A percentile compares a stretch with the other conserved stretches of the same genome.
Evolutionary conservation across 2,888 invertebrate species (phyloP).

Genomic region (Drosophila prostipennis): DNA sequence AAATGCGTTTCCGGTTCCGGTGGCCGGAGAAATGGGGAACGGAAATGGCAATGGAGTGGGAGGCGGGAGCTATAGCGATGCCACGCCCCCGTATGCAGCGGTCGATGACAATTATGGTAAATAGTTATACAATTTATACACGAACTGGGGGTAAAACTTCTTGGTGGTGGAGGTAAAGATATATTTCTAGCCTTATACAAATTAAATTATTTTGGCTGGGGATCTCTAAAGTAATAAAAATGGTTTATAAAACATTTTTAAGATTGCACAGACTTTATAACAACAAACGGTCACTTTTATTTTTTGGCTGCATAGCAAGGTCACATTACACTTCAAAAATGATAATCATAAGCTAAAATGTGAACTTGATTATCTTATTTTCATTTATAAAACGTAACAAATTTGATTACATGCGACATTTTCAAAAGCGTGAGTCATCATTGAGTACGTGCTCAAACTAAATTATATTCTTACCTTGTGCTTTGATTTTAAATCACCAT

Average conservation of each 20-base stretch:
- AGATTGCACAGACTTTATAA: too few relatives aligned
- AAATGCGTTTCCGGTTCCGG: constrained; percentile 63
- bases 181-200: too few relatives aligned
- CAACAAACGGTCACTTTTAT: neutral
- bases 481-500: neutral
- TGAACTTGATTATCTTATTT: neutral
- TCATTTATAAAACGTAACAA: neutral
- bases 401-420: neutral
- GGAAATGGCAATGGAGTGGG: constrained; percentile 21
- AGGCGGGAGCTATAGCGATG: constrained; percentile 61
- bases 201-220: too few relatives aligned
- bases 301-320: neutral
- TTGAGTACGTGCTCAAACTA: neutral
- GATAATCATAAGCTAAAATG: neutral
- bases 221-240: too few relatives aligned
- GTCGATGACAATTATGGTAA: constrained; percentile 82
- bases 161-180: too few relatives aligned
- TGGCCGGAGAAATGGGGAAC: constrained; percentile 58
- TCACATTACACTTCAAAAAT: neutral
- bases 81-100: constrained; percentile 80
- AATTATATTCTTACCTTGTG: neutral
- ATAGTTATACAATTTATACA: constrained; percentile 27
- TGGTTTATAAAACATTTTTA: neutral
- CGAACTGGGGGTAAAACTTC: too few relatives aligned
- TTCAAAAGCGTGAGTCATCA: neutral